Percentiles rank a stretch among this genome's conserved stretches.
phyloP scores from a whole-genome alignment of 2,113 vertebrate genomes.

The Megalops atlanticus region DNA sequence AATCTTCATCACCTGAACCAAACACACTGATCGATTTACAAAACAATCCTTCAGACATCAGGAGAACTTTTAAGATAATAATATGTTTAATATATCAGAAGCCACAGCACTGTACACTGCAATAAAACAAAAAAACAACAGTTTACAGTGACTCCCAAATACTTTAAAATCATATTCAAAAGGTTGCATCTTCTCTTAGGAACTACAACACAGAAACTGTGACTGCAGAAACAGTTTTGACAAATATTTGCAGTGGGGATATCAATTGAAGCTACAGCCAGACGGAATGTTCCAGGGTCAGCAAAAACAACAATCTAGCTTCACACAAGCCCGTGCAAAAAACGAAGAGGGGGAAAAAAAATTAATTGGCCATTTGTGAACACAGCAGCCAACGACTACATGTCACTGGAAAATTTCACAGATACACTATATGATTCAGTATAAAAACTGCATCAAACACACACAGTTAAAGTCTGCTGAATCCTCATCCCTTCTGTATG shows the following conservation, averaged over 20 bases:
- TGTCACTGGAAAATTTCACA: background rate
- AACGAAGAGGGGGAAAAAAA: background rate
- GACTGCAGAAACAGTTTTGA: background rate
- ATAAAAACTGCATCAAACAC: background rate
- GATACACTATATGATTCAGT: background rate
- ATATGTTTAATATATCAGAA: background rate
- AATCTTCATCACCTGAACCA: background rate
- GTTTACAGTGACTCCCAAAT: background rate
- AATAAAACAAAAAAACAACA: background rate
- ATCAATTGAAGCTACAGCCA: background rate
- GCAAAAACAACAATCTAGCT: background rate
- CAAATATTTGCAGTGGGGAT: background rate
- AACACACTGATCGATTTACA: no score
- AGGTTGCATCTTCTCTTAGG: background rate
- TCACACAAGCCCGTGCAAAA: background rate
- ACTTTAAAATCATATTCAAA: background rate
- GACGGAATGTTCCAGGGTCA: background rate
- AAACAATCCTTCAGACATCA: background rate
- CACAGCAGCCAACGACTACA: background rate
- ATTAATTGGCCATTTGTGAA: background rate
- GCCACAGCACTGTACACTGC: background rate
- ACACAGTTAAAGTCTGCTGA: background rate
- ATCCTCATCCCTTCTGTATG: background rate
- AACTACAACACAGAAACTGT: background rate
- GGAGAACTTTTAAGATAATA: background rate